Conservation (phyloP, 35 echinoderm and acorn worm genomes). For the Chiridota heheva region DNA sequence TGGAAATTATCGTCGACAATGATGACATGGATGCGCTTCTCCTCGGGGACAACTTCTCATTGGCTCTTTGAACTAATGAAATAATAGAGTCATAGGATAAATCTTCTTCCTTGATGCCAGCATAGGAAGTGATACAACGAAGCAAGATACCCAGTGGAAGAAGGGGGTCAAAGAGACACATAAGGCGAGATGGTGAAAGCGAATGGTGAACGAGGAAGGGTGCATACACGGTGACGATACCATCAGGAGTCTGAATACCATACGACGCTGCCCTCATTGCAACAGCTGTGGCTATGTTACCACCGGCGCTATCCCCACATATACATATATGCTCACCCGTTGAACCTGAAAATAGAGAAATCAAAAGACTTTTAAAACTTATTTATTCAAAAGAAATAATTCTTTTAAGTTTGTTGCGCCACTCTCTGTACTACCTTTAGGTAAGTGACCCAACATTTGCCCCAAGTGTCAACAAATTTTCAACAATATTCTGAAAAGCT, state of each 20-base stretch:
- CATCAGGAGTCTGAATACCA: constrained; percentile 83
- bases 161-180: constrained; percentile 82
- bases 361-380: not conserved
- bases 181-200: constrained; percentile 84
- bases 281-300: constrained; percentile 87
- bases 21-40: constrained; percentile 38
- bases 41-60: constrained; percentile 62
- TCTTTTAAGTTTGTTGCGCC: no score
- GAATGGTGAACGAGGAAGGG: constrained; percentile 66
- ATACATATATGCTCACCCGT: constrained; percentile 95
- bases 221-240: constrained; percentile 80
- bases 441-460: no score
- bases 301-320: constrained; percentile 85
- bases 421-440: no score
- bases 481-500: no score
- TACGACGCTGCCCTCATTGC: constrained; percentile 96
- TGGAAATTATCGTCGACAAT: constrained; percentile 15
- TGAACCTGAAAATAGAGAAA: constrained; percentile 55
- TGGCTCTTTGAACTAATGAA: constrained; percentile 53
- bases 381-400: no score
- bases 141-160: constrained; percentile 82
- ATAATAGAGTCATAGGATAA: constrained; percentile 35
- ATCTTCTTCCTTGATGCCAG: constrained; percentile 84
- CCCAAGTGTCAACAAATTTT: no score
- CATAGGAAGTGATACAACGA: constrained; percentile 72